Evolutionary conservation across 1,140 invertebrate species (phyloP).

Genomic region (Anthonomus grandis): DNA sequence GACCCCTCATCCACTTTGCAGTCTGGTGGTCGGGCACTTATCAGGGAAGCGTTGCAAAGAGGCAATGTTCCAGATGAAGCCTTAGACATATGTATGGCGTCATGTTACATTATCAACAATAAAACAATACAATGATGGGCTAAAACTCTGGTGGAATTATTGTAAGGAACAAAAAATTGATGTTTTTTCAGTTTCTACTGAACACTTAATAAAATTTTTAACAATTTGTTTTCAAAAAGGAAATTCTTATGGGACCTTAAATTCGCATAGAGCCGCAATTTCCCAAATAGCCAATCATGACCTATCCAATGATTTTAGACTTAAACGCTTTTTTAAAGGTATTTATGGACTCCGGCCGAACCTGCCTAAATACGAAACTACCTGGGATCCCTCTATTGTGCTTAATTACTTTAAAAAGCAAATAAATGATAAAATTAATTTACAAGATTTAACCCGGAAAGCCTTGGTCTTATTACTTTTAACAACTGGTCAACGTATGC

Average conservation of each 20-base stretch:
- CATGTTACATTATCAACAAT: neutral
- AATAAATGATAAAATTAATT: too few relatives aligned
- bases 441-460: too few relatives aligned
- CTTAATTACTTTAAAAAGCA: too few relatives aligned
- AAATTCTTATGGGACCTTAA: slow-evolving; percentile 1
- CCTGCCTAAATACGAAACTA: too few relatives aligned
- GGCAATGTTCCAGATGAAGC: neutral
- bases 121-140: slow-evolving; percentile 5
- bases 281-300: too few relatives aligned
- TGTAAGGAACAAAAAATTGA: neutral
- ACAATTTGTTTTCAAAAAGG: slow-evolving; percentile 7
- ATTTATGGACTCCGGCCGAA: too few relatives aligned
- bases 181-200: neutral
- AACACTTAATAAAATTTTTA: neutral
- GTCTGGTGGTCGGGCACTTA: too few relatives aligned
- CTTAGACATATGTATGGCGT: slow-evolving; percentile 6
- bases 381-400: too few relatives aligned
- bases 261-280: slow-evolving; percentile 1
- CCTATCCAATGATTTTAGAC: too few relatives aligned
- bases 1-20: slow-evolving; percentile 20
- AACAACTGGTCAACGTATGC: too few relatives aligned
- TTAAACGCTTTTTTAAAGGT: too few relatives aligned
- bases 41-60: slow-evolving; percentile 26
- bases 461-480: too few relatives aligned
- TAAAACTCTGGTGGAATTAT: slow-evolving; percentile 9